Evolutionary conservation across 2,888 invertebrate genomes (phyloP).

Genomic region (Zootermopsis nevadensis): DNA sequence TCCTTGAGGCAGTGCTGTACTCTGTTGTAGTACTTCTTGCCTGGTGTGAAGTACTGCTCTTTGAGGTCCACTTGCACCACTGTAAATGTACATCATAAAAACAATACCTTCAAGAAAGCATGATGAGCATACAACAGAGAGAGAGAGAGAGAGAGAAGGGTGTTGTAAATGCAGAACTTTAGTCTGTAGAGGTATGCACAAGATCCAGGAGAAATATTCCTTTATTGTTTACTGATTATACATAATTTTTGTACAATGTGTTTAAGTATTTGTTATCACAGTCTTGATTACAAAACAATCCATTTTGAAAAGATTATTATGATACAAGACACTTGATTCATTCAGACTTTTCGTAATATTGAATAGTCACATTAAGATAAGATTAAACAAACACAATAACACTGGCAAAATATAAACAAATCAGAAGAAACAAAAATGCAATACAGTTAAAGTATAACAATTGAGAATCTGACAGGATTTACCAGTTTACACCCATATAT

Average conservation of each 20-base stretch:
- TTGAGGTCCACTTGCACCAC: conserved; percentile 68
- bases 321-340: conserved; percentile 27
- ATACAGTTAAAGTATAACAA: background rate
- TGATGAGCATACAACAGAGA: background rate
- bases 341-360: background rate
- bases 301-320: conserved; percentile 18
- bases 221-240: conserved; percentile 19
- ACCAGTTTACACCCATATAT: too few species aligned
- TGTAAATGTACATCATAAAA: conserved; percentile 55
- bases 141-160: too few species aligned
- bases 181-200: background rate
- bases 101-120: background rate
- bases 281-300: conserved; percentile 36
- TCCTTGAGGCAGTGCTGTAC: conserved; percentile 60
- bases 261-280: conserved; percentile 30
- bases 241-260: conserved; percentile 9
- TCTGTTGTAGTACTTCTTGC: conserved; percentile 65
- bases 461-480: conserved; percentile 8
- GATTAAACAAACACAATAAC: background rate
- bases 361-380: background rate
- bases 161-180: too few species aligned
- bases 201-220: background rate
- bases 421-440: background rate
- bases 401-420: background rate
- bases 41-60: conserved; percentile 62